These are phyloP conservation scores for Ephialtes manifestator DNA, from an alignment of 2,888 invertebrate genomes.

Conservation along the genomic window DNA sequence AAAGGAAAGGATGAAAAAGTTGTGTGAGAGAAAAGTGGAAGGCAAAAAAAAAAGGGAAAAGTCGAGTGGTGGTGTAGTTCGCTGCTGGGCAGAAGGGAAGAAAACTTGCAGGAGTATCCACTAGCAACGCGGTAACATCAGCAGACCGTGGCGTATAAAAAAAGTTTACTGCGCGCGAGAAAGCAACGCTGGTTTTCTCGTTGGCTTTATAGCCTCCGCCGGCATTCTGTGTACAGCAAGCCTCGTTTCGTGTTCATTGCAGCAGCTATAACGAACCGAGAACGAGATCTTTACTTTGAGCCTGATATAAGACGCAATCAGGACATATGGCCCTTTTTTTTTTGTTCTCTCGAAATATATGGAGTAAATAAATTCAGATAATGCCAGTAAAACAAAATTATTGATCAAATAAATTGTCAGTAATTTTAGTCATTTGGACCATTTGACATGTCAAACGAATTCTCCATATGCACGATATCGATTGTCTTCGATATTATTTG, in stretches of 20 bases:
- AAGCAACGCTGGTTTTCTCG: constrained; percentile 36
- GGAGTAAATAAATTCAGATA: not conserved
- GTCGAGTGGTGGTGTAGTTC: not conserved
- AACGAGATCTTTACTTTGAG: constrained; percentile 28
- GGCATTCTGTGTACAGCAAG: not conserved
- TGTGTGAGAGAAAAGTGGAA: constrained; percentile 18
- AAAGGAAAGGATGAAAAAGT: constrained; percentile 51
- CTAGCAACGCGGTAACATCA: constrained; percentile 25
- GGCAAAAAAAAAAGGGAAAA: not conserved
- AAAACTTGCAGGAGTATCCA: constrained; percentile 21
- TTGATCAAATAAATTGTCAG: no score
- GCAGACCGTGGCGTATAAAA: constrained; percentile 16
- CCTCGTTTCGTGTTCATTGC: constrained; percentile 26
- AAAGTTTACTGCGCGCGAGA: constrained; percentile 26
- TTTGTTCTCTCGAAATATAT: not conserved
- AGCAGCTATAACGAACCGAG: constrained; percentile 24
- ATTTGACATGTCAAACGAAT: no score
- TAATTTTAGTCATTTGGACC: no score
- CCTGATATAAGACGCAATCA: constrained; percentile 13
- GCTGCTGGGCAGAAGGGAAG: not conserved
- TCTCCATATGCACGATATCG: no score
- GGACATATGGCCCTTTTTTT: not conserved
- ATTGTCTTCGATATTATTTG: no score
- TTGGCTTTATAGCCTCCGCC: constrained; percentile 30
- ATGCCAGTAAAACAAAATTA: not conserved